Evolutionary conservation across 2,888 invertebrate species (phyloP), one percentile per base, ranked within the genome.

Genomic region (Nowickia ferox): DNA sequence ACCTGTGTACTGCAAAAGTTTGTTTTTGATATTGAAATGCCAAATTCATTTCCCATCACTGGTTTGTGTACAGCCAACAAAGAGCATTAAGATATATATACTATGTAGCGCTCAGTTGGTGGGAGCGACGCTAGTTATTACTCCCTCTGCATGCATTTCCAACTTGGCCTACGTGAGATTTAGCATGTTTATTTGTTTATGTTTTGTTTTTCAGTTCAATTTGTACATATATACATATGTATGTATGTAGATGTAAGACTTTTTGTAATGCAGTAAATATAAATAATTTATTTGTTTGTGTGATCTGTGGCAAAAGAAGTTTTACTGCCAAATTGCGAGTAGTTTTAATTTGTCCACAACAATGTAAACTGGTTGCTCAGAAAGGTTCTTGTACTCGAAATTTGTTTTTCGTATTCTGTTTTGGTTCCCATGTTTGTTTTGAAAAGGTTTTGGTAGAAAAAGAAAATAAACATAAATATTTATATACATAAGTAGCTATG

Each of bases 381-480:
- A 19, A 66, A 51, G 38, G 9, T 53, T 40, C 17, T 30, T 6
- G 30, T 30, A 30, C 30, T 30, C 6, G 6, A 30, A 30, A 30
- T 81, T 77, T 78, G 42, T 75, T 59, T 85, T 75, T 68, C 17
- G 1, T 44, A 57, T 76, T 85, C 82, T 84, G 84, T 80, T 84
- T 84, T 84, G 84, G 38, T 76, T 80, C 46, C 38, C 22, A 65
- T 71, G 51, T 84, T 79, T 84, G 84, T 72, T 80, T 76, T 84
- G 46, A 57, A 76, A 17, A 44, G 15, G 17, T 40, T 44, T 42
- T 53, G 55, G 22, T 9, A 65, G 1, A 22, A 66, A 38, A 46
- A 48, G 42, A 63, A 57, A 57, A 6, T n/a, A 42, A 17, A 38
- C 11, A 68, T 2, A 68, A 1, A 30, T 1, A 10, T 10, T 40